These are phyloP conservation scores for Syngnathoides biaculeatus DNA, from an alignment of 2,113 vertebrate species.

Conservation along the genomic window DNA sequence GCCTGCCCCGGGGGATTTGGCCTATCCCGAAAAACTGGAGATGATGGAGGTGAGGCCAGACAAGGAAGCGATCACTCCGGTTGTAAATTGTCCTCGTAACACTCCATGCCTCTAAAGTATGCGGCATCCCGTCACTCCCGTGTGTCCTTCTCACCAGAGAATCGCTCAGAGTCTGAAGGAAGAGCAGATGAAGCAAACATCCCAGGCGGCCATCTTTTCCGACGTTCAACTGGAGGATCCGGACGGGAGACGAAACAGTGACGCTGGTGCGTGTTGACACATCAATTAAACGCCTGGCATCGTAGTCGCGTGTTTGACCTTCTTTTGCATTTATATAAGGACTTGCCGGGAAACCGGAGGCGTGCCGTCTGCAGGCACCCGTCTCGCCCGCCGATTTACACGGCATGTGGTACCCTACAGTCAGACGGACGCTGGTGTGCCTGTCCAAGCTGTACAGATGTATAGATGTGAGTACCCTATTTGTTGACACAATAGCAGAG, in stretches of 20 bases:
- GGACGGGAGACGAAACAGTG: slow-evolving; percentile 73
- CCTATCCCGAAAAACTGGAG: slow-evolving; percentile 94
- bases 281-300: slow-evolving; percentile 3
- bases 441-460: slow-evolving; percentile 98
- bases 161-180: slow-evolving; percentile 97
- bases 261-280: slow-evolving; percentile 71
- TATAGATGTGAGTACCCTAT: slow-evolving; percentile 86
- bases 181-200: slow-evolving; percentile 82
- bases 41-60: slow-evolving; percentile 90
- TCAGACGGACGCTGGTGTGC: slow-evolving; percentile 92
- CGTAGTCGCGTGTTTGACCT: slow-evolving; percentile 24
- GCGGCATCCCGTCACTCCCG: neutral
- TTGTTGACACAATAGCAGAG: neutral
- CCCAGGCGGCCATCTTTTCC: slow-evolving; percentile 79
- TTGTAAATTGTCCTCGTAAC: neutral
- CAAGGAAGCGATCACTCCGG: neutral
- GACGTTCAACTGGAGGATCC: slow-evolving; percentile 85
- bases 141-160: slow-evolving; percentile 70
- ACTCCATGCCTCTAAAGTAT: neutral
- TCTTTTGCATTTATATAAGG: slow-evolving; percentile 9
- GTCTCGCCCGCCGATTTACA: slow-evolving; percentile 97
- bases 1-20: slow-evolving; percentile 90
- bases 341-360: slow-evolving; percentile 74
- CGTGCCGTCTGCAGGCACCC: slow-evolving; percentile 75
- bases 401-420: slow-evolving; percentile 99